Evolutionary conservation across 2,888 invertebrate genomes (phyloP).

Genomic region (Disparrhopalites patrizii): DNA sequence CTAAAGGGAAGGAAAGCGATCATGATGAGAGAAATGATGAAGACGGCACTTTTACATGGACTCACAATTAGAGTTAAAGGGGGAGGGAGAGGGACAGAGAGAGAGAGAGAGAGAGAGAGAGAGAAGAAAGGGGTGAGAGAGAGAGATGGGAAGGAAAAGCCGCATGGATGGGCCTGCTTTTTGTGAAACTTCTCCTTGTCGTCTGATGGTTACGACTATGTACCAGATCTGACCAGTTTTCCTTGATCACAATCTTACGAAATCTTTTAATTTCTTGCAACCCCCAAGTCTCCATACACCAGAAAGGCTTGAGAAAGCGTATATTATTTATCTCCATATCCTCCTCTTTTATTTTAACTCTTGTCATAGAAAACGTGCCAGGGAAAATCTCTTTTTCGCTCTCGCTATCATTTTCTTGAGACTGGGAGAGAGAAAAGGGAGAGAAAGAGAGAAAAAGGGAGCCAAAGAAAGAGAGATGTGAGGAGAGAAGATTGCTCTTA

Average conservation of each 20-base stretch:
- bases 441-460: too few species aligned
- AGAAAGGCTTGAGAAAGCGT: not conserved
- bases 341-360: too few species aligned
- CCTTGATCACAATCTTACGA: conserved; percentile 40
- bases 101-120: not conserved
- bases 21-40: conserved; percentile 9
- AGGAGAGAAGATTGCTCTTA: not conserved
- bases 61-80: too few species aligned
- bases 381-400: conserved; percentile 1
- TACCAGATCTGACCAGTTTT: conserved; percentile 39
- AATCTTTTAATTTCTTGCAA: conserved; percentile 38
- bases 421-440: too few species aligned
- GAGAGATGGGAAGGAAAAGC: conserved; percentile 3
- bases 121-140: conserved; percentile 1
- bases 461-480: too few species aligned
- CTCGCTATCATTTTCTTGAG: not conserved
- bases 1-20: conserved; percentile 7
- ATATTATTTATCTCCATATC: conserved; percentile 20
- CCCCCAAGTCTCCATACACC: too few species aligned
- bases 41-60: conserved; percentile 14
- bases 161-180: conserved; percentile 20
- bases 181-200: conserved; percentile 27
- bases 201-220: conserved; percentile 24
- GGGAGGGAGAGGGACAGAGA: not conserved
- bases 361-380: conserved; percentile 17